Evolutionary conservation across 2,797 vertebrate genomes (phyloP).

Genomic region (Tragelaphus eurycerus): DNA sequence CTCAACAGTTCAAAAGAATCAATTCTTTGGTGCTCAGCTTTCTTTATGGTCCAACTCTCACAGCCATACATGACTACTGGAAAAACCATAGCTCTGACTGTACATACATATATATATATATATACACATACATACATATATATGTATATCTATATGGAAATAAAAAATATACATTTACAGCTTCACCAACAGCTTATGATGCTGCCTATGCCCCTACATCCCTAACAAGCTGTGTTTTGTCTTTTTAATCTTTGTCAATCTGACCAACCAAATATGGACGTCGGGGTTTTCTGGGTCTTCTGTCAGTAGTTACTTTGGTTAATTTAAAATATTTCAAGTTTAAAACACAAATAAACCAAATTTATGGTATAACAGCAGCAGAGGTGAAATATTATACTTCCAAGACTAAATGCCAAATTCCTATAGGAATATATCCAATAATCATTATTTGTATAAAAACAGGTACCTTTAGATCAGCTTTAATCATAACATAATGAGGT

Average conservation of each 20-base stretch:
- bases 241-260: neutral
- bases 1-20: neutral
- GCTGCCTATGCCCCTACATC: neutral
- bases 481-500: neutral
- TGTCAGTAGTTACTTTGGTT: neutral
- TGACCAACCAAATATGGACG: neutral
- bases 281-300: neutral
- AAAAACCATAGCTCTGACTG: neutral
- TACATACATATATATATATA: fast-evolving
- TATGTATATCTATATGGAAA: neutral
- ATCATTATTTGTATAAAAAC: neutral
- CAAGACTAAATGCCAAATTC: neutral
- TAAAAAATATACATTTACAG: neutral
- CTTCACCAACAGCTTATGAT: neutral
- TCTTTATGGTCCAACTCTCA: neutral
- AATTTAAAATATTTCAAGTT: neutral
- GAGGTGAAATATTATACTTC: neutral
- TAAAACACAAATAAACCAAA: neutral
- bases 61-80: neutral
- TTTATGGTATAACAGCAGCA: neutral
- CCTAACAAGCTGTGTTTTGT: neutral
- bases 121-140: neutral
- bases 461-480: neutral
- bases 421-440: neutral
- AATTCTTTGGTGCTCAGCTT: fast-evolving